A percentile compares a stretch with the other conserved stretches of the same genome.
These are phyloP conservation scores for Sapajus apella DNA, from an alignment of 2,113 vertebrate genomes.

Conservation along the genomic window DNA sequence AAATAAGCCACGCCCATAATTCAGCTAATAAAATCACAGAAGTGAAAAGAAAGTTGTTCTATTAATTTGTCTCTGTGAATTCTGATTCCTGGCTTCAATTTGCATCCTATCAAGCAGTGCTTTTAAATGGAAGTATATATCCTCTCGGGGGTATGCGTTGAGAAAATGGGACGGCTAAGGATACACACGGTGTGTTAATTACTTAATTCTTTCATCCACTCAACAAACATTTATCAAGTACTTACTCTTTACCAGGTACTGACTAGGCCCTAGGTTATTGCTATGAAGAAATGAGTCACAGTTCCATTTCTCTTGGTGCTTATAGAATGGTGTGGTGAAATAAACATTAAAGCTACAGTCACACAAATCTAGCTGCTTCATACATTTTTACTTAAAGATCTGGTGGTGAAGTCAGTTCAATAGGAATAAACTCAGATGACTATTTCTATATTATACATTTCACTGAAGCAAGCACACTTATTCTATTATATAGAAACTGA, in stretches of 20 bases:
- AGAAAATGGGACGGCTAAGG: constrained; percentile 13
- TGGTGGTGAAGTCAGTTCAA: background rate
- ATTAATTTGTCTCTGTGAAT: constrained; percentile 61
- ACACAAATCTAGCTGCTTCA: accelerated
- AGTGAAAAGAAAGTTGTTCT: constrained; percentile 48
- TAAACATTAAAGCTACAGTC: accelerated
- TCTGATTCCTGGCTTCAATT: constrained; percentile 51
- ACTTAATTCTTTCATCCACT: constrained; percentile 65
- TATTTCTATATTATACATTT: background rate
- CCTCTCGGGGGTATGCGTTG: constrained; percentile 2
- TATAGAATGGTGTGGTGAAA: accelerated
- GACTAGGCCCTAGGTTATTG: background rate
- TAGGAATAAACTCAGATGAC: background rate
- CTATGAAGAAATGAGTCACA: background rate
- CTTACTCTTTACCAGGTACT: background rate
- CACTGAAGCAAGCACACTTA: background rate
- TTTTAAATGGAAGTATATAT: constrained; percentile 7
- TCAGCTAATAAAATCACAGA: constrained; percentile 62
- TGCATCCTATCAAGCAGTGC: constrained; percentile 44
- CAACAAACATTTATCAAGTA: constrained; percentile 54
- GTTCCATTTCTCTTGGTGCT: background rate
- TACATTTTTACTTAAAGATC: background rate
- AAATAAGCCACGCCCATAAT: constrained; percentile 30
- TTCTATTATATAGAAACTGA: background rate
- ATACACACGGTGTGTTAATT: constrained; percentile 55